Percentiles rank a stretch among this genome's conserved stretches.
phyloP scores from a whole-genome alignment of 2,797 vertebrate species.

The Philypnodon macrostomus region DNA sequence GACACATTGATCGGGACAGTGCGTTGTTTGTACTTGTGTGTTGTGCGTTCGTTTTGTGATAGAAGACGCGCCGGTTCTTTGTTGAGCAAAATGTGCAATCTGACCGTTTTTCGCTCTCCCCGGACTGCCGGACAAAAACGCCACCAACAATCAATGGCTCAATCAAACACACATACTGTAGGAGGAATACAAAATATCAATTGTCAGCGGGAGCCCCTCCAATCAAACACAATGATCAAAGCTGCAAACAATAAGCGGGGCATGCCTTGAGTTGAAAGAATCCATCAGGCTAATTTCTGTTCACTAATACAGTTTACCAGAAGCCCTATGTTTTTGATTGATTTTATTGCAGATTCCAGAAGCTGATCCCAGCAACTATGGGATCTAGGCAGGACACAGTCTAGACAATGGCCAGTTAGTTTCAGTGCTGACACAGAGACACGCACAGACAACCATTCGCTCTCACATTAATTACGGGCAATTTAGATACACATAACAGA shows the following conservation, averaged over 20 bases:
- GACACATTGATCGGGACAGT: conserved; percentile 59
- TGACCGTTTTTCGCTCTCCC: conserved; percentile 40
- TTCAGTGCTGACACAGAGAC: too few species aligned
- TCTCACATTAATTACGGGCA: too few species aligned
- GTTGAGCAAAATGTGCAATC: conserved; percentile 61
- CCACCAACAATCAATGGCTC: conserved; percentile 47
- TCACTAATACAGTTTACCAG: too few species aligned
- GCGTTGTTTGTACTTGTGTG: conserved; percentile 27
- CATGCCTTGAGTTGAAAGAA: conserved; percentile 2
- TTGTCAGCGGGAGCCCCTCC: conserved; percentile 25
- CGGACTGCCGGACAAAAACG: conserved; percentile 38
- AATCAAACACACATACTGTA: conserved; percentile 43
- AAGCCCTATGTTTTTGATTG: too few species aligned
- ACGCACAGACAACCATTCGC: too few species aligned
- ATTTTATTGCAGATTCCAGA: too few species aligned
- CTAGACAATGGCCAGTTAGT: too few species aligned
- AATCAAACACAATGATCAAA: conserved; percentile 38
- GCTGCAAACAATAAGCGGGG: conserved; percentile 19
- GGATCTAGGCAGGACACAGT: too few species aligned
- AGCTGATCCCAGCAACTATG: too few species aligned
- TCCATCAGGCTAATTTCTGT: too few species aligned
- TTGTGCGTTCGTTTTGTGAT: conserved; percentile 27
- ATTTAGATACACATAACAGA: too few species aligned
- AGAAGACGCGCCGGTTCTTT: conserved; percentile 29
- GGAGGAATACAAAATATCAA: conserved; percentile 46